Evolutionary conservation across 2,888 invertebrate genomes (phyloP).

Genomic region (Troides helena): DNA sequence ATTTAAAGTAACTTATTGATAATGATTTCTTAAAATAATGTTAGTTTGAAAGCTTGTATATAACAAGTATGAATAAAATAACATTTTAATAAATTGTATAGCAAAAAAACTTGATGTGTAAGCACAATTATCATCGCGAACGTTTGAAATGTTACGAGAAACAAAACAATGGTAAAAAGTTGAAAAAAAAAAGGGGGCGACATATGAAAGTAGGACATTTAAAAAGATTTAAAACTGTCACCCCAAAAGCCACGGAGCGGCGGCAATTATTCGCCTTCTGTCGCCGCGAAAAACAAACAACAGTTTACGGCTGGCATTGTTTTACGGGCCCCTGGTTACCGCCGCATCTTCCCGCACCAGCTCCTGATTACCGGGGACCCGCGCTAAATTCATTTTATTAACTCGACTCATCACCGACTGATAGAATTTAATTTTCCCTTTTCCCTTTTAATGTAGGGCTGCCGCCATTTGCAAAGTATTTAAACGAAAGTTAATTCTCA

Average conservation of each 20-base stretch:
- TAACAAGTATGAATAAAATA: no score
- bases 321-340: constrained; percentile 61
- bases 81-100: no score
- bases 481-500: background rate
- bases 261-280: constrained; percentile 71
- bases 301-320: constrained; percentile 69
- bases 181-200: constrained; percentile 15
- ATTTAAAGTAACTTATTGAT: no score
- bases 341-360: constrained; percentile 45
- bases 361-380: constrained; percentile 64
- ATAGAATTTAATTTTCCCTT: constrained; percentile 73
- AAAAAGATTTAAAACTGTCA: constrained; percentile 48
- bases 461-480: constrained; percentile 29
- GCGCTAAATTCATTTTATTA: constrained; percentile 75
- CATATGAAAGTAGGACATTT: constrained; percentile 40
- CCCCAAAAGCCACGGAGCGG: constrained; percentile 44
- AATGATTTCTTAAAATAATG: no score
- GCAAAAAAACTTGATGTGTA: background rate
- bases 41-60: no score
- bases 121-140: background rate
- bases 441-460: constrained; percentile 48
- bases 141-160: background rate
- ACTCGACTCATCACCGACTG: constrained; percentile 76
- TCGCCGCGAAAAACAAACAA: constrained; percentile 65
- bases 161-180: background rate